Percentiles rank a stretch among this genome's conserved stretches.
Evolutionary conservation across 1,140 invertebrate genomes (phyloP).

Genomic region (Drosophila lowei): DNA sequence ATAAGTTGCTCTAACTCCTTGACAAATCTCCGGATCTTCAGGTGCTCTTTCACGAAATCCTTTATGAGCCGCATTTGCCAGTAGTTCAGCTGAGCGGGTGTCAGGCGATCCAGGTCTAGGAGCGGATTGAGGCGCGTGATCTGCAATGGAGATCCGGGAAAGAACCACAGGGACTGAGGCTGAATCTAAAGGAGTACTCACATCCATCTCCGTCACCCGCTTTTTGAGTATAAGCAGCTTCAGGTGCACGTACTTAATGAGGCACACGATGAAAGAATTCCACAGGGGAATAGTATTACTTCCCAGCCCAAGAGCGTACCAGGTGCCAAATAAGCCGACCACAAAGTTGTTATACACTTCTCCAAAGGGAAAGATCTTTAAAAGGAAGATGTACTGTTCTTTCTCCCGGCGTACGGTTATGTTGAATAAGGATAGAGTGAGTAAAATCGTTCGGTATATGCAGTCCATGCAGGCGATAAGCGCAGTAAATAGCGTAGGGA

Average conservation of each 20-base stretch:
- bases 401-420: constrained; percentile 56
- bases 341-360: constrained; percentile 62
- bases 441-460: constrained; percentile 12
- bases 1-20: constrained; percentile 52
- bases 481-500: constrained; percentile 59
- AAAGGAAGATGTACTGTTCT: constrained; percentile 51
- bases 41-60: constrained; percentile 54
- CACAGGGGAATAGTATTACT: constrained; percentile 67
- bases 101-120: background rate
- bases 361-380: constrained; percentile 65
- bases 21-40: constrained; percentile 48
- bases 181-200: constrained; percentile 13
- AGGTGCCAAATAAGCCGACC: constrained; percentile 61
- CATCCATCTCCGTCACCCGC: constrained; percentile 57
- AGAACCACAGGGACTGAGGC: background rate
- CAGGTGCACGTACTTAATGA: constrained; percentile 69
- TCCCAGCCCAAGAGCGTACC: constrained; percentile 58
- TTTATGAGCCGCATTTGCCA: constrained; percentile 55
- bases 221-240: constrained; percentile 62
- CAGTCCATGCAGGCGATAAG: constrained; percentile 61
- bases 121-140: constrained; percentile 31
- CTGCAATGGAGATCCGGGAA: background rate
- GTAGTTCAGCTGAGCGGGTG: constrained; percentile 13
- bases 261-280: constrained; percentile 72
- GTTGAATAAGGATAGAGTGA: constrained; percentile 30